A percentile compares a stretch with the other conserved stretches of the same genome.
phyloP scores from a whole-genome alignment of 2,113 vertebrate species.

The Archilochus colubris region DNA sequence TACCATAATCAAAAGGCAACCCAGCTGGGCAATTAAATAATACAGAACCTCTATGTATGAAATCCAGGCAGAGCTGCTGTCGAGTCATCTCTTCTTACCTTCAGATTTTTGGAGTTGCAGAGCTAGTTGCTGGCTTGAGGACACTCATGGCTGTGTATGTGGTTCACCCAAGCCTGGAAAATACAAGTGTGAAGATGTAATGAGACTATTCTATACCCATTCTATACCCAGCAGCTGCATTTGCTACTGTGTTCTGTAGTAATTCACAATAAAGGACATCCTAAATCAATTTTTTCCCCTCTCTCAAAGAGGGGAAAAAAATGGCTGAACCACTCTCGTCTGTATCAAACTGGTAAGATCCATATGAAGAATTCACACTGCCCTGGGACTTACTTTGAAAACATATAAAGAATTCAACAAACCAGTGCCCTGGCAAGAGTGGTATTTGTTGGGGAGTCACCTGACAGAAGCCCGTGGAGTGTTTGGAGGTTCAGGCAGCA shows the following conservation, averaged over 20 bases:
- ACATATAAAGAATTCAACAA: not conserved
- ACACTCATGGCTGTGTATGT: fast-evolving
- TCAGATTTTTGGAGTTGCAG: not conserved
- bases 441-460: not conserved
- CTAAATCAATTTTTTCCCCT: not conserved
- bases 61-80: not conserved
- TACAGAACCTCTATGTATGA: not conserved
- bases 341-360: not conserved
- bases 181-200: not conserved
- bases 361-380: not conserved
- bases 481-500: not conserved
- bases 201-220: not conserved
- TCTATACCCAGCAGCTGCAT: not conserved
- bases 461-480: not conserved
- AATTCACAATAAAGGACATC: not conserved
- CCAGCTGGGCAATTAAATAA: not conserved
- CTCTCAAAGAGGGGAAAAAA: fast-evolving
- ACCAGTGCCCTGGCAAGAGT: not conserved
- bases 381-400: not conserved
- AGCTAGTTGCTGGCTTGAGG: not conserved
- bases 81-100: not conserved
- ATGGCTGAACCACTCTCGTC: not conserved
- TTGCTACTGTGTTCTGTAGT: not conserved
- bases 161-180: not conserved
- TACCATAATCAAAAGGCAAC: not conserved